A percentile compares a stretch with the other conserved stretches of the same genome.
These are phyloP conservation scores for Probosciger aterrimus DNA, from an alignment of 2,113 vertebrate genomes.

Conservation along the genomic window DNA sequence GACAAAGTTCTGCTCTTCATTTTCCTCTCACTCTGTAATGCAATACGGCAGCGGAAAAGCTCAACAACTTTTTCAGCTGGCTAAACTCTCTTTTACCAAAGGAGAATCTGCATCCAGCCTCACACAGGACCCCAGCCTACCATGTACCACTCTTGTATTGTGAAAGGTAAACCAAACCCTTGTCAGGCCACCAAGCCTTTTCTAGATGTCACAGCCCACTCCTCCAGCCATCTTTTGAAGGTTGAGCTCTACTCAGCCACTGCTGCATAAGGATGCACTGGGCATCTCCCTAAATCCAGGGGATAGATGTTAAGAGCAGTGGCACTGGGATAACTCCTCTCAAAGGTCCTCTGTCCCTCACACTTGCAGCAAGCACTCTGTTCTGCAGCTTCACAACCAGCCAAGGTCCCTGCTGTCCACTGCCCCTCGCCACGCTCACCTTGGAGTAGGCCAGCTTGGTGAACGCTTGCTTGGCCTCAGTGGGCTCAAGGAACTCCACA, in stretches of 20 bases:
- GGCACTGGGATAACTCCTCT: background rate
- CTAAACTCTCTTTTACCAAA: background rate
- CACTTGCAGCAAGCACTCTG: background rate
- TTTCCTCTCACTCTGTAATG: rapidly evolving
- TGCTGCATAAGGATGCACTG: background rate
- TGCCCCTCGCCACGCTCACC: constrained; percentile 55
- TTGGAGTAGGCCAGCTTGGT: constrained; percentile 90
- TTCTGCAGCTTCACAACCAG: background rate
- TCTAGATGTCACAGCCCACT: background rate
- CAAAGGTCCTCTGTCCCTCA: background rate
- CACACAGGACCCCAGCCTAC: background rate
- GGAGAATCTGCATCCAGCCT: background rate
- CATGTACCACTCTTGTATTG: rapidly evolving
- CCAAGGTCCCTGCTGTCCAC: background rate
- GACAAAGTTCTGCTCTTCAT: background rate
- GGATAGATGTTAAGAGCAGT: rapidly evolving
- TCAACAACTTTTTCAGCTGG: background rate
- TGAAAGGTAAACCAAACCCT: background rate
- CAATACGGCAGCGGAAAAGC: background rate
- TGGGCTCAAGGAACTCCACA: constrained; percentile 89
- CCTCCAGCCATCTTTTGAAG: background rate
- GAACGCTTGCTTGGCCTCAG: constrained; percentile 91
- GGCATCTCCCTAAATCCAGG: background rate
- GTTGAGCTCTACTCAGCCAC: background rate
- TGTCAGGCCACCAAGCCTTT: background rate